These are phyloP conservation scores for Brenthis hecate DNA, from an alignment of 2,888 invertebrate genomes.

Conservation along the genomic window DNA sequence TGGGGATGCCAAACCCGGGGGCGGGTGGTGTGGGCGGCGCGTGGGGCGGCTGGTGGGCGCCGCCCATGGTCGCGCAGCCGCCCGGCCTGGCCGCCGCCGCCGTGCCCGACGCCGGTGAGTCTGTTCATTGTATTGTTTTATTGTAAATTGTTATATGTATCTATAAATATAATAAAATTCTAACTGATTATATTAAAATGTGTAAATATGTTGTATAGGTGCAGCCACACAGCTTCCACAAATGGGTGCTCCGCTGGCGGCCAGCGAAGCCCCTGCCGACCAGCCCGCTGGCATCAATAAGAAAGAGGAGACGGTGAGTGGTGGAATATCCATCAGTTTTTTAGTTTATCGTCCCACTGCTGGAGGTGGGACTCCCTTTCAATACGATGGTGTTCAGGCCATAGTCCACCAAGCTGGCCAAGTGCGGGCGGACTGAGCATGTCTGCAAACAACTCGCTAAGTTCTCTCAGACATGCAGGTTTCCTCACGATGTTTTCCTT, in stretches of 20 bases:
- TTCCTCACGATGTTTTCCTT: no score
- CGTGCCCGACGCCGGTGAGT: conserved; percentile 53
- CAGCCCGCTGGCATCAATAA: conserved; percentile 50
- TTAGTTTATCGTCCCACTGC: no score
- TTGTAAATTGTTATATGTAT: background rate
- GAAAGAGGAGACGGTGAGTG: conserved; percentile 50
- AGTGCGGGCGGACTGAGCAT: no score
- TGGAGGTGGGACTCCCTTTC: no score
- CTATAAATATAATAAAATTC: no score
- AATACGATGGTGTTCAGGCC: no score
- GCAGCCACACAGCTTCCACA: conserved; percentile 40
- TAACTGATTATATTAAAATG: no score
- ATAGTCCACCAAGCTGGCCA: no score
- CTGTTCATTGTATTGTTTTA: background rate
- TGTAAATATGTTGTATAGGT: conserved; percentile 27
- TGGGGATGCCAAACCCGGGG: conserved; percentile 18
- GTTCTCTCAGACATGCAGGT: no score
- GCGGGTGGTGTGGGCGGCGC: conserved; percentile 42
- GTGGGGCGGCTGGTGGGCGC: conserved; percentile 65
- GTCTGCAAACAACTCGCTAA: no score
- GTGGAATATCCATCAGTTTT: no score
- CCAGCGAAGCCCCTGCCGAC: conserved; percentile 41
- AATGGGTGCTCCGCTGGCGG: conserved; percentile 33
- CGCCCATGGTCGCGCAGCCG: conserved; percentile 62
- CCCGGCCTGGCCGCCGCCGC: conserved; percentile 45